Percentiles rank a stretch among this genome's conserved stretches.
Conservation (phyloP, 2,888 invertebrate species). For the Brachycybe producta region DNA sequence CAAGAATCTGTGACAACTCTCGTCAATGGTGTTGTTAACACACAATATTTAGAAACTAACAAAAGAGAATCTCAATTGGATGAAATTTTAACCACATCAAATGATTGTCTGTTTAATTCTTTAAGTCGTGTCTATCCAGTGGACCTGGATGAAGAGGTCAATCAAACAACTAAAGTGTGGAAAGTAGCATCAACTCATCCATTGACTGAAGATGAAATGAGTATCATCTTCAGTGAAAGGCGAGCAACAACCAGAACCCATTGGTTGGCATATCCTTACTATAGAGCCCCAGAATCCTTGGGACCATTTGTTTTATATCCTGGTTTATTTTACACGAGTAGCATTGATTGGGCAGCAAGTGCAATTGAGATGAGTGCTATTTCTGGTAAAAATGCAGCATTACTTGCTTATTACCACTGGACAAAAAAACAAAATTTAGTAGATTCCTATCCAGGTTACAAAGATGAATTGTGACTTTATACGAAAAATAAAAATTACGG, state of each 20-base stretch:
- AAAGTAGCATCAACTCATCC: slow-evolving; percentile 44
- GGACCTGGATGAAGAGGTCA: slow-evolving; percentile 13
- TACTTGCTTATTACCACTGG: slow-evolving; percentile 39
- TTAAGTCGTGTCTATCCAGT: slow-evolving; percentile 21
- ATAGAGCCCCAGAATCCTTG: slow-evolving; percentile 30
- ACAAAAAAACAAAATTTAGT: slow-evolving; percentile 23
- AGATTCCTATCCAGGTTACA: background rate
- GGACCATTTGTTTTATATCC: slow-evolving; percentile 41
- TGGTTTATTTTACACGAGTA: slow-evolving; percentile 46
- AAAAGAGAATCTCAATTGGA: slow-evolving; percentile 10
- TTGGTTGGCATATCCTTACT: slow-evolving; percentile 47
- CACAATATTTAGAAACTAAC: slow-evolving; percentile 21
- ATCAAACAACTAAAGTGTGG: slow-evolving; percentile 35
- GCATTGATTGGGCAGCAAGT: slow-evolving; percentile 50
- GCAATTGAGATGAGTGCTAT: slow-evolving; percentile 54
- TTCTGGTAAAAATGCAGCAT: slow-evolving; percentile 47
- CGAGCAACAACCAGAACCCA: slow-evolving; percentile 30
- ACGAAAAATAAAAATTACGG: no score
- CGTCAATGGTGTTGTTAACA: slow-evolving; percentile 31
- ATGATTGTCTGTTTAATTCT: slow-evolving; percentile 28
- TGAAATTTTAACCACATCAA: slow-evolving; percentile 27
- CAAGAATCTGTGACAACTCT: slow-evolving; percentile 33
- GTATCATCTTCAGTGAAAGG: slow-evolving; percentile 38
- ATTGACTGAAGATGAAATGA: slow-evolving; percentile 36
- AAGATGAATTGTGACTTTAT: background rate